phyloP scores from a whole-genome alignment of 2,797 vertebrate genomes.

The Enoplosus armatus region DNA sequence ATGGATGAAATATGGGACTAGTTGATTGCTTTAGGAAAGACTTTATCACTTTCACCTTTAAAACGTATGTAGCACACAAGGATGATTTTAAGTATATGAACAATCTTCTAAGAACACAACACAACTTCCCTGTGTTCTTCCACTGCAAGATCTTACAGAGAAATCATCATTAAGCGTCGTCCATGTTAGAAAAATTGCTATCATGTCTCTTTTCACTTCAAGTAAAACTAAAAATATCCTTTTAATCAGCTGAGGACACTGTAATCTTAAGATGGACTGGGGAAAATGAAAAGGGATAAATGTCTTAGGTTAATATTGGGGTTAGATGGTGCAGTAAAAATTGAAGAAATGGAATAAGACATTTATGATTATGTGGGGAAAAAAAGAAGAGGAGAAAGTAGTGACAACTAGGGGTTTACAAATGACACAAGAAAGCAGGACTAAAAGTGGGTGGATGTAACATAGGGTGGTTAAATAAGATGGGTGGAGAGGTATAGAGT shows the following conservation, averaged over 20 bases:
- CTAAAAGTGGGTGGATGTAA: conserved; percentile 10
- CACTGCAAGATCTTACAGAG: background rate
- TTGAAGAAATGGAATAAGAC: background rate
- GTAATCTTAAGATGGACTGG: conserved; percentile 3
- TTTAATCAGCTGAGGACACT: conserved; percentile 1
- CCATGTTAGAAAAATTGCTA: background rate
- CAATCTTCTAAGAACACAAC: background rate
- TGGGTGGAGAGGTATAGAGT: background rate
- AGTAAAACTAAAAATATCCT: background rate
- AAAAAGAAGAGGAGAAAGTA: conserved; percentile 8
- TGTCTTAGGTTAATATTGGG: background rate
- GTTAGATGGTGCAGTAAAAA: conserved; percentile 1
- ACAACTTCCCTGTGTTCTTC: background rate
- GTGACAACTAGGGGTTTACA: conserved; percentile 6
- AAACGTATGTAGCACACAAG: background rate
- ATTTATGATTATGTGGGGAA: background rate
- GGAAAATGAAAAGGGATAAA: background rate
- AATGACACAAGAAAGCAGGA: background rate
- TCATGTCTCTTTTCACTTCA: background rate
- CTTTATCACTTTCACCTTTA: conserved; percentile 7
- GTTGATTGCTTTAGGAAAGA: too few relatives aligned
- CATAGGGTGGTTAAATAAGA: conserved; percentile 30
- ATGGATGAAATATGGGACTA: too few relatives aligned
- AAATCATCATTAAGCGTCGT: background rate
- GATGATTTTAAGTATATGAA: background rate